Percentiles rank a stretch among this genome's conserved stretches.
These are phyloP conservation scores for Stegostoma tigrinum DNA, from an alignment of 2,113 vertebrate genomes.

Conservation along the genomic window DNA sequence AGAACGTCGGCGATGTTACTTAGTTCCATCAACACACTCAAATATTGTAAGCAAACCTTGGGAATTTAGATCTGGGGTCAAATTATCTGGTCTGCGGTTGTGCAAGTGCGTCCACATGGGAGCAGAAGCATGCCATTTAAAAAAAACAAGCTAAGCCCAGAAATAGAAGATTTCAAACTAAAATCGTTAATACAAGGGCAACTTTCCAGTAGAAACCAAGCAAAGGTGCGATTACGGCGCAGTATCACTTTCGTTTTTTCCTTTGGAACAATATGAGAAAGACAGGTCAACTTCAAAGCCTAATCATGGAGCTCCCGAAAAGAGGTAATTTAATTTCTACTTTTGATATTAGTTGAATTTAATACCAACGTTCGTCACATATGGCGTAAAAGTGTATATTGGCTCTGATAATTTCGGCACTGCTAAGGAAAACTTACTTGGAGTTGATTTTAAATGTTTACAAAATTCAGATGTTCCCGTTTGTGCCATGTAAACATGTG, in stretches of 20 bases:
- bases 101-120: neutral
- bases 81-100: neutral
- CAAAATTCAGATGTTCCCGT: neutral
- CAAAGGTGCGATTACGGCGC: neutral
- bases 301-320: neutral
- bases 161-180: neutral
- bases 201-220: neutral
- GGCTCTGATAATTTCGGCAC: neutral
- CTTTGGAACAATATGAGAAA: neutral
- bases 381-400: neutral
- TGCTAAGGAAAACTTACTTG: neutral
- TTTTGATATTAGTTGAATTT: neutral
- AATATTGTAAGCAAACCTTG: neutral
- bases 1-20: neutral
- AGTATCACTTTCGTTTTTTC: neutral
- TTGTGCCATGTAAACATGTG: neutral
- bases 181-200: neutral
- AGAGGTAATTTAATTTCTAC: neutral
- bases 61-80: neutral
- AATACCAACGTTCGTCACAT: neutral
- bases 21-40: neutral
- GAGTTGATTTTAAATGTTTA: neutral
- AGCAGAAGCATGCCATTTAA: neutral
- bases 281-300: neutral
- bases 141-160: neutral